Evolutionary conservation across 2,888 invertebrate genomes (phyloP).

Genomic region (Dasypogon diadema): DNA sequence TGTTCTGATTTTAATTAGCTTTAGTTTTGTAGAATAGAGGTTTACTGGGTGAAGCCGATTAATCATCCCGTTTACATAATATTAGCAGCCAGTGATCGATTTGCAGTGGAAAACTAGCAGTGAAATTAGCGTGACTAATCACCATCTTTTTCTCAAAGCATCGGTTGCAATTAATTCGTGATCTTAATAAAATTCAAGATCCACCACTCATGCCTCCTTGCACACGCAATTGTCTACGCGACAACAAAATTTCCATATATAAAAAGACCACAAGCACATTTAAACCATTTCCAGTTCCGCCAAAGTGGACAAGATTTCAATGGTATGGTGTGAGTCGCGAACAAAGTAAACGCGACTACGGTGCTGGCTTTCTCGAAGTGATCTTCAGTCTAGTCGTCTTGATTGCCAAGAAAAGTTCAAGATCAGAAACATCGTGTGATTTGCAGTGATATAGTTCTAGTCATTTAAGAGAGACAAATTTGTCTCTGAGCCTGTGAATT

Average conservation of each 20-base stretch:
- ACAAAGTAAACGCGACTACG: background rate
- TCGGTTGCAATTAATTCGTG: background rate
- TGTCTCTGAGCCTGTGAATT: background rate
- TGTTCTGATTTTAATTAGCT: background rate
- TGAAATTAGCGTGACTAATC: background rate
- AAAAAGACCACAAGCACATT: conserved; percentile 5
- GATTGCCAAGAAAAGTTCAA: conserved; percentile 25
- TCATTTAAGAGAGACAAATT: background rate
- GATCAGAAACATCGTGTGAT: background rate
- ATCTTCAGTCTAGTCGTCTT: conserved; percentile 25
- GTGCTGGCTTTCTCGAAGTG: background rate
- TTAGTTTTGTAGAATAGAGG: background rate
- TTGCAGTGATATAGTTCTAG: background rate
- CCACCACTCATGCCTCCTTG: background rate
- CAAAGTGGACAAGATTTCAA: background rate
- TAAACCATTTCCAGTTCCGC: conserved; percentile 12
- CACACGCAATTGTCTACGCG: background rate
- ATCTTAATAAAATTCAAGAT: background rate
- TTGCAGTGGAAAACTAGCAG: too few species aligned
- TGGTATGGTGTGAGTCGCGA: background rate
- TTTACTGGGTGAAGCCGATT: background rate
- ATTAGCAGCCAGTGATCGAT: too few species aligned
- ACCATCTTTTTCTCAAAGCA: background rate
- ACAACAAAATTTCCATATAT: background rate
- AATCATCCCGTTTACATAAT: background rate